These are phyloP conservation scores for Siniperca knerii DNA, from an alignment of 2,113 vertebrate genomes.

Conservation along the genomic window DNA sequence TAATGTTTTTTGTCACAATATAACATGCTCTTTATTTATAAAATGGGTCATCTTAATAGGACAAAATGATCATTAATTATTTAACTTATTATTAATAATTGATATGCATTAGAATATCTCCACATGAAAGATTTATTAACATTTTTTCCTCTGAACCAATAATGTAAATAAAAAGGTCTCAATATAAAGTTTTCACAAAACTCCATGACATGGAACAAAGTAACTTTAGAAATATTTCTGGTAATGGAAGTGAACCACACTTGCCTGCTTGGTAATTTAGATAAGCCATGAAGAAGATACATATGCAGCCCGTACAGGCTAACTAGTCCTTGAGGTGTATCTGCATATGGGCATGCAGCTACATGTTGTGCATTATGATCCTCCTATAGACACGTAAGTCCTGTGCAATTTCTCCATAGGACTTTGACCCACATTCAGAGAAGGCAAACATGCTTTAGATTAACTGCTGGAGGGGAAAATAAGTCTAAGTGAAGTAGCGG, in stretches of 20 bases:
- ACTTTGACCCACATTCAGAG: slow-evolving; percentile 64
- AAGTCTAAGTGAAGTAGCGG: not conserved
- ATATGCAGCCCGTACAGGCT: not conserved
- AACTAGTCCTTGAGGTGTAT: not conserved
- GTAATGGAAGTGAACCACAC: not conserved
- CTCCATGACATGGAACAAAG: not conserved
- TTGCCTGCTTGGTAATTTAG: not conserved
- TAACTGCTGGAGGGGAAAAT: slow-evolving; percentile 5
- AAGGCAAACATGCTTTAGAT: slow-evolving; percentile 45
- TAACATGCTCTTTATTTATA: not conserved
- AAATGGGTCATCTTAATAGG: not conserved
- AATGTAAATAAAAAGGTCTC: not conserved
- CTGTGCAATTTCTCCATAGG: slow-evolving; percentile 14
- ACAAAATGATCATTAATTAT: not conserved
- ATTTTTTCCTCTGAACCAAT: not conserved
- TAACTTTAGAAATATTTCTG: not conserved
- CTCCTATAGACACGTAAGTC: slow-evolving; percentile 6
- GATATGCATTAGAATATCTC: not conserved
- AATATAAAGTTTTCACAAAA: not conserved
- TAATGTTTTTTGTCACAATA: not conserved
- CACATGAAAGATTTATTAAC: not conserved
- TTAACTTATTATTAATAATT: not conserved
- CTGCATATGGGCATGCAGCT: not conserved
- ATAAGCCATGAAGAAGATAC: too few species aligned
- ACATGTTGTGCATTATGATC: slow-evolving; percentile 13